Conservation (phyloP, 2,888 invertebrate genomes). For the Hipparchia semele region DNA sequence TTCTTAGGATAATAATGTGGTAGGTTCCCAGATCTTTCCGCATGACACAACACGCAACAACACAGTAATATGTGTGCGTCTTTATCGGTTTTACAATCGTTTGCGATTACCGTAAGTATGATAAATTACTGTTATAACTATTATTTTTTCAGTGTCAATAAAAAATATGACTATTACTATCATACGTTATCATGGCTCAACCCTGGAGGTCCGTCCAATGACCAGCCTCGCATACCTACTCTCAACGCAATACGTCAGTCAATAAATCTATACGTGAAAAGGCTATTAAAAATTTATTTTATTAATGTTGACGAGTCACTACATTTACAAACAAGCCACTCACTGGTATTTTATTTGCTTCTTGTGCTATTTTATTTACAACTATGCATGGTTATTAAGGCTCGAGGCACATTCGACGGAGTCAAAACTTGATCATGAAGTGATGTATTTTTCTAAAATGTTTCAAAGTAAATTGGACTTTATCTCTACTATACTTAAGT, state of each 20-base stretch:
- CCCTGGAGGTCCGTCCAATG: slow-evolving; percentile 26
- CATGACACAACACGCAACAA: too few relatives aligned
- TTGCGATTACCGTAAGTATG: too few relatives aligned
- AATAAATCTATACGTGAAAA: slow-evolving; percentile 34
- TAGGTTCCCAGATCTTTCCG: too few relatives aligned
- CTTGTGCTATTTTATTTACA: slow-evolving; percentile 7
- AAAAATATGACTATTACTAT: background rate
- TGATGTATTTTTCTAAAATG: background rate
- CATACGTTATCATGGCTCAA: background rate
- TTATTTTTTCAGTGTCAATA: background rate
- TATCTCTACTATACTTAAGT: too few relatives aligned
- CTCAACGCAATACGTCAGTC: slow-evolving; percentile 29
- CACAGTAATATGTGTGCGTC: too few relatives aligned
- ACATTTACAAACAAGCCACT: slow-evolving; percentile 29
- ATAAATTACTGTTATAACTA: too few relatives aligned
- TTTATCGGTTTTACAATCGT: too few relatives aligned
- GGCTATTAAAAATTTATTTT: slow-evolving; percentile 39
- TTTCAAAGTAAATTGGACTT: background rate
- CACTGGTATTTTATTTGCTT: slow-evolving; percentile 25
- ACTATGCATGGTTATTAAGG: background rate
- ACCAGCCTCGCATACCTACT: slow-evolving; percentile 10
- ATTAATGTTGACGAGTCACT: slow-evolving; percentile 35
- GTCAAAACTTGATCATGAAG: too few relatives aligned
- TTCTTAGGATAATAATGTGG: too few relatives aligned
- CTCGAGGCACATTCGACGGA: too few relatives aligned